These are phyloP conservation scores for Gymnoscopelus braueri DNA, from an alignment of 2,797 vertebrate species.

Conservation along the genomic window DNA sequence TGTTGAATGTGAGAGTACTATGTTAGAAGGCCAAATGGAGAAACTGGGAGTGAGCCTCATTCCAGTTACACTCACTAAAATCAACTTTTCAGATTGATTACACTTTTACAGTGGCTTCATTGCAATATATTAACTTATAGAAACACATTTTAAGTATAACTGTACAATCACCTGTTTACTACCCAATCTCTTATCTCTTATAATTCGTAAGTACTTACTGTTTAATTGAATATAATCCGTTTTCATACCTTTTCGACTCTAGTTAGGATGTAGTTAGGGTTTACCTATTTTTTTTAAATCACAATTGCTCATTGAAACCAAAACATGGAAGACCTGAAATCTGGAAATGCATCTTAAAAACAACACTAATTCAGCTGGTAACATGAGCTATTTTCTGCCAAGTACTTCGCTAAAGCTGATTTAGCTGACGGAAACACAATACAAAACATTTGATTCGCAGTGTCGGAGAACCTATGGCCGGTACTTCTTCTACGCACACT, in stretches of 20 bases:
- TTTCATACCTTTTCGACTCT: too few species aligned
- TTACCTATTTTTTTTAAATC: background rate
- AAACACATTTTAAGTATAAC: too few species aligned
- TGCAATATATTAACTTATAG: too few species aligned
- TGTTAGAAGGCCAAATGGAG: background rate
- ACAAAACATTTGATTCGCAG: slow-evolving; percentile 46
- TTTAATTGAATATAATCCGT: too few species aligned
- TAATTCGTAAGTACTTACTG: too few species aligned
- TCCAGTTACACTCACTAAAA: background rate
- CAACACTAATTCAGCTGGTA: slow-evolving; percentile 31
- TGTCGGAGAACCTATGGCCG: slow-evolving; percentile 36
- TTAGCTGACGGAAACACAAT: slow-evolving; percentile 48
- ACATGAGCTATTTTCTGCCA: slow-evolving; percentile 53
- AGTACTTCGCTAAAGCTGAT: slow-evolving; percentile 48
- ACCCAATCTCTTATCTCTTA: too few species aligned
- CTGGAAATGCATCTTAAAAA: slow-evolving; percentile 20
- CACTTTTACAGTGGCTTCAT: too few species aligned
- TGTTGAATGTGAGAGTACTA: background rate
- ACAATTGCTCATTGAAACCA: background rate
- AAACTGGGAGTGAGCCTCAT: background rate
- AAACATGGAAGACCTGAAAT: slow-evolving; percentile 22
- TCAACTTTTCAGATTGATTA: background rate
- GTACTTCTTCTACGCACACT: slow-evolving; percentile 52
- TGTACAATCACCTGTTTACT: too few species aligned
- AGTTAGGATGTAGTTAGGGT: too few species aligned